Evolutionary conservation across 2,888 invertebrate species (phyloP), one percentile per base, ranked within the genome.

Genomic region (Cylindroiulus punctatus): DNA sequence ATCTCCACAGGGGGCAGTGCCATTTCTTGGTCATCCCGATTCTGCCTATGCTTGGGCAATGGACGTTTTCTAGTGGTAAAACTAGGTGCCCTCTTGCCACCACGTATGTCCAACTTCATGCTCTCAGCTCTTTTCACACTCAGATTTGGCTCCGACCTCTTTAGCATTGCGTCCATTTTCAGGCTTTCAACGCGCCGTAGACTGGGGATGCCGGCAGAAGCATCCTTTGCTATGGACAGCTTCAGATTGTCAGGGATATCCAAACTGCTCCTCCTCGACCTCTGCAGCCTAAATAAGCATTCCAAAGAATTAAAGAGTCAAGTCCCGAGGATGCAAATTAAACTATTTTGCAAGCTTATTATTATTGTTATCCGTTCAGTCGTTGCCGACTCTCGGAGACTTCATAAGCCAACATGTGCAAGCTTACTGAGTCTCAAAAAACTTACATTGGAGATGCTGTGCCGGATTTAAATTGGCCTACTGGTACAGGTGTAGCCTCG

Each of bases 41-140:
- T 30, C 19, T 40, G 44, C 32, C n/a, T 42, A 44, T 57, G 52
- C 93, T 19, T 95, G 90, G 97, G 97, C 90, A 96, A 95, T 22
- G 96, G 96, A 88, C 97, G 93, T 87, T 97, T 93, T 17, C 97
- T 93, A 0, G 98, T 98, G 42, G 97, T 98, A 92, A 99, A 98
- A 88, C 97, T 98, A 0, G 98, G 97, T 0, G 97, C 98, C 10
- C 86, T 44, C 14, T 40, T 44, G 7, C 47, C 47, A 17, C 84
- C 84, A 17, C 52, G 19, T 22, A 93, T 93, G 14, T 92, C 92
- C 47, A 94, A 93, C 90, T 95, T 96, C 96, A 97, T 97, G 90
- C 96, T 96, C 91, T 97, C 97, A 0, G 97, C 96, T 5, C 97
- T 93, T 90, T 97, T 97, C 4, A 97, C 91, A 87, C 93, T 92